phyloP scores from a whole-genome alignment of 2,113 vertebrate genomes.

The Girardinichthys multiradiatus region DNA sequence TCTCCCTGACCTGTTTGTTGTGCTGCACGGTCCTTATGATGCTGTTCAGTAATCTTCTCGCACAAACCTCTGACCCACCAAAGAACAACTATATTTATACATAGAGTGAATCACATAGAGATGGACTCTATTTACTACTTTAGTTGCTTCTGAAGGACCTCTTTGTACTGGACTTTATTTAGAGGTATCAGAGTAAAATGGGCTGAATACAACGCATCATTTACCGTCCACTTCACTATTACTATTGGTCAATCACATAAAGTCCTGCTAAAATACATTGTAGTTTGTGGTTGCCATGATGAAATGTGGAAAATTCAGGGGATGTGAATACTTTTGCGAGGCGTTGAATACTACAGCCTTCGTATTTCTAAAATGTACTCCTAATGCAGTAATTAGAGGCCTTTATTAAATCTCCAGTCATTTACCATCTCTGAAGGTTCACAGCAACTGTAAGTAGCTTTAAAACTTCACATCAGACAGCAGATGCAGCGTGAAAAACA shows the following conservation, averaged over 20 bases:
- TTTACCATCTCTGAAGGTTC: too few relatives aligned
- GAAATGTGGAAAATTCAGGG: too few relatives aligned
- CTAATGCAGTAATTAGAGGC: not conserved
- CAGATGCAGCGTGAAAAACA: constrained; percentile 39
- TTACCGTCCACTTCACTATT: not conserved
- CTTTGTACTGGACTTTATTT: not conserved
- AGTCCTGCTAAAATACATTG: too few relatives aligned
- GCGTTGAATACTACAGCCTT: too few relatives aligned
- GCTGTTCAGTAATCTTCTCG: not conserved
- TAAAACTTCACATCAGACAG: constrained; percentile 34
- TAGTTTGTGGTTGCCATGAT: too few relatives aligned
- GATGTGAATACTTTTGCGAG: too few relatives aligned
- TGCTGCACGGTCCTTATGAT: not conserved
- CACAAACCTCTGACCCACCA: not conserved
- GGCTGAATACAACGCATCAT: not conserved
- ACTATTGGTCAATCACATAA: too few relatives aligned
- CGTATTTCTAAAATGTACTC: not conserved
- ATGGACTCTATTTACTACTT: not conserved
- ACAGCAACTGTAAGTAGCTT: constrained; percentile 41
- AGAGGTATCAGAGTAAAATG: not conserved
- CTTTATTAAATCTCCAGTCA: not conserved
- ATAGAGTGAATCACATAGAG: not conserved
- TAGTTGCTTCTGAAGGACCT: too few relatives aligned
- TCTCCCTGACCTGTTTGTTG: not conserved
- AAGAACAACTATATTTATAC: not conserved